phyloP scores from a whole-genome alignment of 2,113 vertebrate genomes.

The Pluvialis apricaria region DNA sequence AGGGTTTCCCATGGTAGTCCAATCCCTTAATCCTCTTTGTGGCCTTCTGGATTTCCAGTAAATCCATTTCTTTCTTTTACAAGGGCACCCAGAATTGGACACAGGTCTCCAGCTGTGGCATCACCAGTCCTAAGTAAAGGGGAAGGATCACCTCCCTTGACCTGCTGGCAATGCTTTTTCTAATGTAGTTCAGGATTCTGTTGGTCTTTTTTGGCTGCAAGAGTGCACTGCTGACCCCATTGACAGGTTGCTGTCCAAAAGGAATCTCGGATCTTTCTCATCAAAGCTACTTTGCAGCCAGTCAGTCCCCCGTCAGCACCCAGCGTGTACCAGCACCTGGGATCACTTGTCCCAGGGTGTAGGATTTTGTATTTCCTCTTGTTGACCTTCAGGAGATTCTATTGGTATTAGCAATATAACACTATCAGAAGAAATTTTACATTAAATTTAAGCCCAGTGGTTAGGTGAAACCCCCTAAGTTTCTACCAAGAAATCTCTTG shows the following conservation, averaged over 20 bases:
- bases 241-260: neutral
- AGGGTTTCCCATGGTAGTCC: neutral
- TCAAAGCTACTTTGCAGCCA: neutral
- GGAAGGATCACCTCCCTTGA: no score
- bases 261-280: neutral
- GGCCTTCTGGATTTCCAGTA: neutral
- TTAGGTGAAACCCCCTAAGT: neutral
- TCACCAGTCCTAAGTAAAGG: no score
- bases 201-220: neutral
- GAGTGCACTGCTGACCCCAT: neutral
- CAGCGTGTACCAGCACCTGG: neutral
- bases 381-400: no score
- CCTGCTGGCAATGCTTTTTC: no score
- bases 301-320: neutral
- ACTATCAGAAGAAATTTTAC: neutral
- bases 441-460: neutral
- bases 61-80: fast-evolving
- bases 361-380: neutral
- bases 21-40: neutral
- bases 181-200: neutral
- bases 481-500: neutral
- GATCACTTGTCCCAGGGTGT: neutral
- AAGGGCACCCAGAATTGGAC: neutral
- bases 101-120: no score
- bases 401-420: neutral